phyloP scores from a whole-genome alignment of 1,140 invertebrate genomes.

The Elymnias hypermnestra region DNA sequence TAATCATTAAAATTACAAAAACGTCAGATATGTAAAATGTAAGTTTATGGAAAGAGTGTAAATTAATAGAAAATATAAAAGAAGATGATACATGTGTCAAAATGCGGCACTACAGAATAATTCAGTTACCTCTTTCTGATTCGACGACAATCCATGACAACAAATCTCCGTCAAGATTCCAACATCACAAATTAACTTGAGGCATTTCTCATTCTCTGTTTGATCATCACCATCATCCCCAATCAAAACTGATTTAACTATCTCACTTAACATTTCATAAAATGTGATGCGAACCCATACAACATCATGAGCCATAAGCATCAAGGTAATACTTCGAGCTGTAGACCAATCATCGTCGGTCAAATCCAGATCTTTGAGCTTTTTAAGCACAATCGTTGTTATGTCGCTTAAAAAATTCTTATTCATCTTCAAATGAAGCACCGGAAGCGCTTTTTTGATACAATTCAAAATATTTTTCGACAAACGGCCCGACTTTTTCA shows the following conservation, averaged over 20 bases:
- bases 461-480: constrained; percentile 45
- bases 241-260: constrained; percentile 54
- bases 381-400: constrained; percentile 54
- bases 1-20: too few species aligned
- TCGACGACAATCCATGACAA: constrained; percentile 76
- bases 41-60: too few species aligned
- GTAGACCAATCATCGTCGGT: constrained; percentile 48
- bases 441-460: constrained; percentile 61
- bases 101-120: too few species aligned
- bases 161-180: constrained; percentile 80
- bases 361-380: constrained; percentile 46
- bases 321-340: constrained; percentile 58
- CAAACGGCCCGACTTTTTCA: constrained; percentile 35
- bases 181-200: constrained; percentile 75
- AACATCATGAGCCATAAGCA: constrained; percentile 65
- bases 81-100: not conserved
- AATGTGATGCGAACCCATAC: constrained; percentile 49
- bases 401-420: constrained; percentile 58
- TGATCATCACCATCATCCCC: constrained; percentile 44
- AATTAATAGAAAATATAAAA: too few species aligned
- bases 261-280: constrained; percentile 43
- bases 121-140: constrained; percentile 50
- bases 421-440: constrained; percentile 73
- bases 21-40: too few species aligned
- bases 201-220: constrained; percentile 44